phyloP scores from a whole-genome alignment of 2,888 invertebrate genomes.

The Prenolepis imparis region DNA sequence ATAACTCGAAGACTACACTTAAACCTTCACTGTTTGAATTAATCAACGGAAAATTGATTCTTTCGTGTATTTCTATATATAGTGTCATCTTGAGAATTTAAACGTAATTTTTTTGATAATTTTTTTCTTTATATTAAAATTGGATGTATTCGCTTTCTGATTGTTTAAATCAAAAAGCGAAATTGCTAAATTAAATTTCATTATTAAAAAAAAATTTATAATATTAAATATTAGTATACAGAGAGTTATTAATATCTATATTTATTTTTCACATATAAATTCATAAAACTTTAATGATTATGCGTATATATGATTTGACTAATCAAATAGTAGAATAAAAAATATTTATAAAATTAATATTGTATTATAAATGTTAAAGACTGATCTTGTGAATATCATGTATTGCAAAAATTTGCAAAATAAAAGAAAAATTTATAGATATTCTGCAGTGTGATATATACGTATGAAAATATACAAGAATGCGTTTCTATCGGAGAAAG shows the following conservation, averaged over 20 bases:
- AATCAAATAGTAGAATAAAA: background rate
- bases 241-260: too few relatives aligned
- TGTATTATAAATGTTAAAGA: background rate
- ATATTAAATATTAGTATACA: background rate
- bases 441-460: background rate
- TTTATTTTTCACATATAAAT: too few relatives aligned
- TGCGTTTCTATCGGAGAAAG: background rate
- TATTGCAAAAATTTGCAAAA: background rate
- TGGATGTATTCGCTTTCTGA: background rate
- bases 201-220: background rate
- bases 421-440: background rate
- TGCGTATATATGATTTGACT: background rate
- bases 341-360: background rate
- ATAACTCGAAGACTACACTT: background rate
- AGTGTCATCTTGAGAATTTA: background rate
- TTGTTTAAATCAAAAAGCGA: background rate
- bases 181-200: background rate
- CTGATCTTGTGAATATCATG: background rate
- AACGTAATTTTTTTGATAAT: conserved; percentile 4
- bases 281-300: too few relatives aligned
- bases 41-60: background rate
- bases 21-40: background rate
- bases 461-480: background rate
- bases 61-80: background rate
- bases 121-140: background rate